Evolutionary conservation across 2,888 invertebrate species (phyloP).

Genomic region (Noctuana brunneofusca): DNA sequence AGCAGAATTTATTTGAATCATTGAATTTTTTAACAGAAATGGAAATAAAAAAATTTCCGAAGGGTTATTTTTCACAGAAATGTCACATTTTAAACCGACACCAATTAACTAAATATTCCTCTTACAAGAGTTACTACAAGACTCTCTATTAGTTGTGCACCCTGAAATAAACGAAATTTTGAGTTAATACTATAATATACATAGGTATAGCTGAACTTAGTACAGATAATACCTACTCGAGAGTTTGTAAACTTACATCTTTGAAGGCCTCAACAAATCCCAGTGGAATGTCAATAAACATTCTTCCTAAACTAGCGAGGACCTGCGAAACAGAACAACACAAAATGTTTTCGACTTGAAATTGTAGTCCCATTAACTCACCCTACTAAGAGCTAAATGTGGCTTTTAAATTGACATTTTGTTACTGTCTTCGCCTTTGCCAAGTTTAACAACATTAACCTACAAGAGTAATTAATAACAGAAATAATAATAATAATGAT

Average conservation of each 20-base stretch:
- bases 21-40: no score
- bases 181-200: neutral
- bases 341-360: constrained; percentile 9
- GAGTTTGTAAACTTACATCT: constrained; percentile 52
- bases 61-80: no score
- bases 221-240: neutral
- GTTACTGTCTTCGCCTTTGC: neutral
- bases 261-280: constrained; percentile 60
- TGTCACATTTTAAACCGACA: no score
- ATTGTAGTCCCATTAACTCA: constrained; percentile 16
- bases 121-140: constrained; percentile 52
- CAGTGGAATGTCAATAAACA: constrained; percentile 59
- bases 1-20: no score
- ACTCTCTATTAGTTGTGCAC: constrained; percentile 56
- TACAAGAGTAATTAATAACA: neutral
- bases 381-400: constrained; percentile 5
- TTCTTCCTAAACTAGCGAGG: constrained; percentile 56
- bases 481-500: no score
- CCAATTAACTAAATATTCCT: constrained; percentile 47
- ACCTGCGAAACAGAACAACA: constrained; percentile 47
- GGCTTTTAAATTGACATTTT: constrained; percentile 13
- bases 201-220: neutral
- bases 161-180: constrained; percentile 45
- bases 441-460: neutral
- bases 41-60: no score